Conservation (phyloP, 2,888 invertebrate species). For the Chloroclystis v-ata region DNA sequence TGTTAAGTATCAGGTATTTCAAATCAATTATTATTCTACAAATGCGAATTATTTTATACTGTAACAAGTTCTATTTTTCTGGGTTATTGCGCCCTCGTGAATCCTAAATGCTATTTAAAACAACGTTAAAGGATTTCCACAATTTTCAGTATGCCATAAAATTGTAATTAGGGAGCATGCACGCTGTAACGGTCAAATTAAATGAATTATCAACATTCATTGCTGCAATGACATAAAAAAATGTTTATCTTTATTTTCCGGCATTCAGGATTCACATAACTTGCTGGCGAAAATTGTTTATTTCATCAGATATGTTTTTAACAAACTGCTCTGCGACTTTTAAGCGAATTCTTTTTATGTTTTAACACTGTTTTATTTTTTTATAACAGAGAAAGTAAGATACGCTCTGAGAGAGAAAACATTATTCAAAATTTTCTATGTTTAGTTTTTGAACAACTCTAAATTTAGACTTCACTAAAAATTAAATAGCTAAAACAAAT, state of each 20-base stretch:
- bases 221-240: slow-evolving; percentile 51
- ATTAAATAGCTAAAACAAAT: too few relatives aligned
- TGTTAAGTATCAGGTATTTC: slow-evolving; percentile 19
- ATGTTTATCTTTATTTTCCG: slow-evolving; percentile 49
- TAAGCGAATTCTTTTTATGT: slow-evolving; percentile 50
- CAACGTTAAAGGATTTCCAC: slow-evolving; percentile 24
- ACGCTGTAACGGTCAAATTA: slow-evolving; percentile 33
- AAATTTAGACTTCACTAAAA: background rate
- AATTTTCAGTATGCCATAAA: slow-evolving; percentile 43
- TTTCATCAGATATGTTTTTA: slow-evolving; percentile 26
- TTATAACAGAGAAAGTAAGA: too few relatives aligned
- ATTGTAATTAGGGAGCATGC: slow-evolving; percentile 49
- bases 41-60: slow-evolving; percentile 9
- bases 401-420: too few relatives aligned
- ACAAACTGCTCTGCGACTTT: slow-evolving; percentile 53
- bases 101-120: slow-evolving; percentile 63
- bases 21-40: background rate
- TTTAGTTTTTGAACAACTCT: background rate
- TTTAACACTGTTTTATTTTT: too few relatives aligned
- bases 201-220: slow-evolving; percentile 49
- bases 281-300: slow-evolving; percentile 53
- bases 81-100: slow-evolving; percentile 71
- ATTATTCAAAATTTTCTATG: too few relatives aligned
- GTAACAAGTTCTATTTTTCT: slow-evolving; percentile 23
- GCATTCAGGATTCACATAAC: slow-evolving; percentile 74